Base-by-base conservation (phyloP, 2,113 vertebrate species). In the Alces alces region DNA sequence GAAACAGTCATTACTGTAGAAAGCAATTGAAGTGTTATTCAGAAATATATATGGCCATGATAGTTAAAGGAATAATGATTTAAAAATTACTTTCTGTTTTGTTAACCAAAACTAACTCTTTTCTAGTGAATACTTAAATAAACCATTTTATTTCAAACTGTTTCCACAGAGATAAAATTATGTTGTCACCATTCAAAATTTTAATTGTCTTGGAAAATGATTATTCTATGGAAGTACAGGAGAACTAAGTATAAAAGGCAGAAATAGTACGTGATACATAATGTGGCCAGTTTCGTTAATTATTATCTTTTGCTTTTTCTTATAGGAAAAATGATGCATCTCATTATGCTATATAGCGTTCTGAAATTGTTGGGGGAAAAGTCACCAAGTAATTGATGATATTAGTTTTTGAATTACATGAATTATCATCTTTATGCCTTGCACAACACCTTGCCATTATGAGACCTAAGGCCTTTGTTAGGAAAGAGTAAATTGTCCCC, bases 261-360 rank as follows among this genome's bases (percentile, higher is more conserved):
- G 76, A 64, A 94, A 79, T 80, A 91, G 39, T 94, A 57, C 60
- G 2, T 70, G 57, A 70, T 64, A 17, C 15, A 17, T 25, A 66
- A 78, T 64, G 28, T 50, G 57, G 8, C 64, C 33, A 52, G 45
- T 39, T 55, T 95, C 6, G 17, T 87, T 73, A 90, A 43, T 95
- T 83, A 80, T 73, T 85, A 91, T 36, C 7, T 93, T 87, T 97
- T 95, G 66, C 28, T 90, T 52, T 94, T 93, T 50, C 45, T 79
- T 58, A 28, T 27, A 45, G 21, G 64, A 84, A 92, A 95, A 97
- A 36, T 70, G 9, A 78, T 39, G 2, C 12, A n/a, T 86, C 50
- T 50, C 36, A 4, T 58, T 66, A 57, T 52, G 28, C 23, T 94
- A 5, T 70, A 1, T 78, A 87, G 60, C 39, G 89, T 84, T 79